phyloP scores from a whole-genome alignment of 1,140 invertebrate genomes.

The Tetragonula clypearis region DNA sequence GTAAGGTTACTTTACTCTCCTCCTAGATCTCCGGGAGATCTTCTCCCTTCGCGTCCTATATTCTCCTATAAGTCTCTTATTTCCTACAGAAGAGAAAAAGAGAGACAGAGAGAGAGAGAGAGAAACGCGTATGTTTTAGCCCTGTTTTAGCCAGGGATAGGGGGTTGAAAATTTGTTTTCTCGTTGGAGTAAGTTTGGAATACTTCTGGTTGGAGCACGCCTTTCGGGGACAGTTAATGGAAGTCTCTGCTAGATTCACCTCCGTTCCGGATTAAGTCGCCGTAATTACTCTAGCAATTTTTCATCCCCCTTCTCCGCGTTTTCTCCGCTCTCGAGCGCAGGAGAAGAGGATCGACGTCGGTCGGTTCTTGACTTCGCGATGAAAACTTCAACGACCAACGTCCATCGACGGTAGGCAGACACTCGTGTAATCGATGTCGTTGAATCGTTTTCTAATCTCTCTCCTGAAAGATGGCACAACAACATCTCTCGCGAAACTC shows the following conservation, averaged over 20 bases:
- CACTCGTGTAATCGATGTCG: neutral
- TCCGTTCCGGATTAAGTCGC: neutral
- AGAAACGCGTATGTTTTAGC: neutral
- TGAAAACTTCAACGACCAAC: neutral
- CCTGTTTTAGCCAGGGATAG: neutral
- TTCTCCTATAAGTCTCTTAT: neutral
- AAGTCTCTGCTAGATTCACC: neutral
- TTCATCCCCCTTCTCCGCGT: neutral
- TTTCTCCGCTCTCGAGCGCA: neutral
- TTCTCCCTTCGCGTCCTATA: conserved; percentile 8
- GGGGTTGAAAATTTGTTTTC: neutral
- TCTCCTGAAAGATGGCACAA: no score
- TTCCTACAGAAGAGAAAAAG: neutral
- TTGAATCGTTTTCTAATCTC: neutral
- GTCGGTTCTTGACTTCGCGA: neutral
- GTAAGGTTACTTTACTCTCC: conserved; percentile 6
- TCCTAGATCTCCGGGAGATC: neutral
- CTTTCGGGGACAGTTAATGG: conserved; percentile 14
- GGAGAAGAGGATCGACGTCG: neutral
- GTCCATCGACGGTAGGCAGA: neutral
- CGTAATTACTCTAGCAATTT: neutral
- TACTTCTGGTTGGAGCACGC: neutral
- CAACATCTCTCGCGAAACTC: no score
- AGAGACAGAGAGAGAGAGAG: neutral
- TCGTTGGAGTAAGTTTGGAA: neutral